Percentiles rank a stretch among this genome's conserved stretches.
phyloP scores from a whole-genome alignment of 2,888 invertebrate species.

The Fabriciana adippe region DNA sequence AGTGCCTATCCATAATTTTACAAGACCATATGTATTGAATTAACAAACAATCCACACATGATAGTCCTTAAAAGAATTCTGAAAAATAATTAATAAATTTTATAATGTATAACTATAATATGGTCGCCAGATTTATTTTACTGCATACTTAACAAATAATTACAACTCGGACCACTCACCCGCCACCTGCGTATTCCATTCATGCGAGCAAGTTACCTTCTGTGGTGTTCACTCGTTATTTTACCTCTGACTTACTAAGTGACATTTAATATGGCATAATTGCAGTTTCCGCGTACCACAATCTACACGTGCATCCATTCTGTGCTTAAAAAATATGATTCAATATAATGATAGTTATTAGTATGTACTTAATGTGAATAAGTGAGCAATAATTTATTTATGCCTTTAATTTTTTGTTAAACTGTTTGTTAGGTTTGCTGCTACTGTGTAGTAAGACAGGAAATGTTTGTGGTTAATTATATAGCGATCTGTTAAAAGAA shows the following conservation, averaged over 20 bases:
- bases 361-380: neutral
- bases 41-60: too few species aligned
- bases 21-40: too few species aligned
- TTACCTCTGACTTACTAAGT: conserved; percentile 38
- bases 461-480: too few species aligned
- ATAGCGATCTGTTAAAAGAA: too few species aligned
- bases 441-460: too few species aligned
- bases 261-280: conserved; percentile 42
- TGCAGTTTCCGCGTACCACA: conserved; percentile 40
- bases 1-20: too few species aligned
- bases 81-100: too few species aligned
- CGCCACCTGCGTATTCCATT: conserved; percentile 47
- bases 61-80: too few species aligned
- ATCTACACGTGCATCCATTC: conserved; percentile 38
- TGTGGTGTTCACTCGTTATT: conserved; percentile 43
- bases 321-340: neutral
- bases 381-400: neutral
- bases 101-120: too few species aligned
- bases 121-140: too few species aligned
- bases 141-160: neutral
- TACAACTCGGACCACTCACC: conserved; percentile 11
- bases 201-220: conserved; percentile 48
- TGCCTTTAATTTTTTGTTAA: too few species aligned
- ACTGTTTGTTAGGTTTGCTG: too few species aligned
- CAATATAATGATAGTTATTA: neutral